phyloP scores from a whole-genome alignment of 2,888 invertebrate species.

The Dolomedes plantarius region DNA sequence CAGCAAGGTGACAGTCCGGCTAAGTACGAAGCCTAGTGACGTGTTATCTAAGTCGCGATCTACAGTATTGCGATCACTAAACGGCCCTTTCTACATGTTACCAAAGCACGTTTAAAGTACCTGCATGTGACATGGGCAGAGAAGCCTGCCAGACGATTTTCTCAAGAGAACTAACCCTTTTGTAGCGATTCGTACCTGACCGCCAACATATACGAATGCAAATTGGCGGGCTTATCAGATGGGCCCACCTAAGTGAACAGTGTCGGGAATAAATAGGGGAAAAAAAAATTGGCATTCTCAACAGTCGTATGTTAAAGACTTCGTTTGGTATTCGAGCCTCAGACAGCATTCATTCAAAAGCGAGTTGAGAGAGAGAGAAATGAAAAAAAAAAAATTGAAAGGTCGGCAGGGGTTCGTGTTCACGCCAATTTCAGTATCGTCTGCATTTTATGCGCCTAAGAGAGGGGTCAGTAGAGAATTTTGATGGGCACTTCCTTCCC shows the following conservation, averaged over 20 bases:
- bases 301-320: not conserved
- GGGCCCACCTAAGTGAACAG: not conserved
- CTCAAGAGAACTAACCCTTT: not conserved
- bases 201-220: not conserved
- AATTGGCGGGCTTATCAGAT: not conserved
- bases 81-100: not conserved
- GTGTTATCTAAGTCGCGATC: not conserved
- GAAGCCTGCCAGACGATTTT: not conserved
- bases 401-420: conserved; percentile 32
- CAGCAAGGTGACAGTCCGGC: no score
- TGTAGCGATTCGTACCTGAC: not conserved
- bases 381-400: not conserved
- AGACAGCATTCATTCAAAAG: not conserved
- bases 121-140: not conserved
- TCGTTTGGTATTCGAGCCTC: not conserved
- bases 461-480: conserved; percentile 2
- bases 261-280: not conserved
- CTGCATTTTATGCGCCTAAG: conserved; percentile 7
- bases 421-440: conserved; percentile 40
- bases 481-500: conserved; percentile 32
- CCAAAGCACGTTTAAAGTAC: not conserved
- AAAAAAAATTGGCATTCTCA: no score
- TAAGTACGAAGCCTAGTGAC: not conserved
- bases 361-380: not conserved
- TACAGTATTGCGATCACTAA: not conserved